These are phyloP conservation scores for Etheostoma cragini DNA, from an alignment of 2,113 vertebrate species.

Conservation along the genomic window DNA sequence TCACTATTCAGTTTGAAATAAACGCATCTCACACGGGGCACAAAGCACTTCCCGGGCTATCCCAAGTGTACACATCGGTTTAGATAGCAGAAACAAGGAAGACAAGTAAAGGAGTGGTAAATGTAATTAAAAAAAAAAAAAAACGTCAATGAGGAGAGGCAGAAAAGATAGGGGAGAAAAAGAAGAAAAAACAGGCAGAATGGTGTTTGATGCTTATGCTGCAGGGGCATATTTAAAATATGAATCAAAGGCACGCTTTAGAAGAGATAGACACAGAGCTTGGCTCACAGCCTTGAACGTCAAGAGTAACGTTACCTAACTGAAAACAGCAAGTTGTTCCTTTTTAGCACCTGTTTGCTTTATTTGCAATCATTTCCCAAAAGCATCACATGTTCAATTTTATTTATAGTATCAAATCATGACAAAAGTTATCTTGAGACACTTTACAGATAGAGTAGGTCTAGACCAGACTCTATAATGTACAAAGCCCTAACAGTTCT, in stretches of 20 bases:
- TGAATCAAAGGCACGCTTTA: conserved; percentile 75
- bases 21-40: conserved; percentile 10
- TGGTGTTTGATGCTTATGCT: conserved; percentile 46
- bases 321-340: too few relatives aligned
- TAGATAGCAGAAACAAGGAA: conserved; percentile 36
- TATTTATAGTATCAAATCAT: too few relatives aligned
- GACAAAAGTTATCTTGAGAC: too few relatives aligned
- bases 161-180: conserved; percentile 29
- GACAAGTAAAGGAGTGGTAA: conserved; percentile 33
- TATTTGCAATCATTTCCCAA: too few relatives aligned
- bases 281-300: conserved; percentile 27
- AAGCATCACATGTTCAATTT: too few relatives aligned
- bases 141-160: conserved; percentile 32
- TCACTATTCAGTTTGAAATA: conserved; percentile 22
- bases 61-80: conserved; percentile 3
- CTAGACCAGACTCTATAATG: too few relatives aligned
- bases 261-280: conserved; percentile 44
- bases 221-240: conserved; percentile 77
- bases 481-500: too few relatives aligned
- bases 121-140: conserved; percentile 26
- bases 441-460: too few relatives aligned
- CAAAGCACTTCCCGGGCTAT: background rate
- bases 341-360: too few relatives aligned
- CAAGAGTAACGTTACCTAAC: too few relatives aligned
- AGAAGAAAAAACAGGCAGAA: conserved; percentile 41